Percentiles rank a stretch among this genome's conserved stretches.
These are phyloP conservation scores for Bombus impatiens DNA, from an alignment of 1,140 invertebrate genomes.

Conservation along the genomic window DNA sequence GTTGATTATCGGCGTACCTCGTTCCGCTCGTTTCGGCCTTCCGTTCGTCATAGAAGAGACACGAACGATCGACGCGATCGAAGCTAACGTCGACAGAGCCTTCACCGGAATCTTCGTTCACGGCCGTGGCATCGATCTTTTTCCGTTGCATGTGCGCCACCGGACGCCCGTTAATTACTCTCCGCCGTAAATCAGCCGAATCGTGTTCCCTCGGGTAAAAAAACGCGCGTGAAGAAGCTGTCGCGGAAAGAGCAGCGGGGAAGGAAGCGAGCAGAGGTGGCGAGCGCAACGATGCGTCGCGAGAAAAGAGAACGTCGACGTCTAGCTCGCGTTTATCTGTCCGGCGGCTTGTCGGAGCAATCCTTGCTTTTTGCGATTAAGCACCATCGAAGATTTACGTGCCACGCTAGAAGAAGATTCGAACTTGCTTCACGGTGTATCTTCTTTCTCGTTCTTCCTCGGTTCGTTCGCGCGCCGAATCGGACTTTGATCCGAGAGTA, in stretches of 20 bases:
- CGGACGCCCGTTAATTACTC: slow-evolving; percentile 50
- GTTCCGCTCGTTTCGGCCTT: slow-evolving; percentile 36
- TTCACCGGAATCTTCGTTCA: background rate
- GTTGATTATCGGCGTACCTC: slow-evolving; percentile 63
- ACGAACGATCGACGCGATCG: background rate
- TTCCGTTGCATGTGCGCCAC: background rate
- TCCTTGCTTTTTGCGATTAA: slow-evolving; percentile 66
- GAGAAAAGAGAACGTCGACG: background rate
- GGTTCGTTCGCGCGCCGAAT: background rate
- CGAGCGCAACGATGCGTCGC: slow-evolving; percentile 4
- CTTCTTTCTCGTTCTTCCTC: slow-evolving; percentile 30
- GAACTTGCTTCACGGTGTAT: slow-evolving; percentile 48
- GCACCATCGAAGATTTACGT: slow-evolving; percentile 63
- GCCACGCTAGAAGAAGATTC: slow-evolving; percentile 56
- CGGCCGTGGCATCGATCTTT: background rate
- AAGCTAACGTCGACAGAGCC: background rate
- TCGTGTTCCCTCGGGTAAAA: background rate
- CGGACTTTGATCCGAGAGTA: background rate
- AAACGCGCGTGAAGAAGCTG: slow-evolving; percentile 37
- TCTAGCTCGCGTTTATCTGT: slow-evolving; percentile 56
- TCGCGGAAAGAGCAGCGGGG: background rate
- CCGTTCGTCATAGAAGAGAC: slow-evolving; percentile 24
- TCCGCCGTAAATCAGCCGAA: slow-evolving; percentile 2
- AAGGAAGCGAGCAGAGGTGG: background rate
- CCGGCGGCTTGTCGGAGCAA: slow-evolving; percentile 48